Percentiles rank a stretch among this genome's conserved stretches.
phyloP scores from a whole-genome alignment of 53 echinoderm and acorn worm species.

The Apostichopus leukothele region DNA sequence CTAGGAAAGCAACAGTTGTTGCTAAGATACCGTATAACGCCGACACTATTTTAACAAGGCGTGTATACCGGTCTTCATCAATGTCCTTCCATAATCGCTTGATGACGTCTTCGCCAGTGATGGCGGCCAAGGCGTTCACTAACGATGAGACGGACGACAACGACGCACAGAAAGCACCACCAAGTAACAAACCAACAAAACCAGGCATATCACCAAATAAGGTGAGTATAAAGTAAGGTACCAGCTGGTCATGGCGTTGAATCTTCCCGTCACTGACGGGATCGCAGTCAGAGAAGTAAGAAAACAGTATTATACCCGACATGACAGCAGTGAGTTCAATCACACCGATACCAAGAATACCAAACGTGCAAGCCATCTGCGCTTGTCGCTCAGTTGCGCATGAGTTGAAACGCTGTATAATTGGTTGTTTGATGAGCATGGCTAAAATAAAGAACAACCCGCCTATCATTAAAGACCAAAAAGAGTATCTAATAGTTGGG shows the following conservation, averaged over 20 bases:
- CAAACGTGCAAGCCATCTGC: background rate
- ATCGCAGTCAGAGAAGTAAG: slow-evolving; percentile 27
- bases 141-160: background rate
- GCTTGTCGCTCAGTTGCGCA: background rate
- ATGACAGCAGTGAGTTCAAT: background rate
- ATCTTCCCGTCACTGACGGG: background rate
- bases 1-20: slow-evolving; percentile 9
- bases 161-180: slow-evolving; percentile 12
- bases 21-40: slow-evolving; percentile 7
- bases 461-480: slow-evolving; percentile 2
- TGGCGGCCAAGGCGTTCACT: slow-evolving; percentile 17
- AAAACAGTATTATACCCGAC: background rate
- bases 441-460: background rate
- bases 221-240: slow-evolving; percentile 7
- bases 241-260: background rate
- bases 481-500: slow-evolving; percentile 22
- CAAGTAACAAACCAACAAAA: background rate
- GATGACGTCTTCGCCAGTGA: slow-evolving; percentile 25
- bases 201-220: slow-evolving; percentile 15
- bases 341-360: background rate
- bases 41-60: background rate
- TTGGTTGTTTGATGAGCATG: slow-evolving; percentile 3
- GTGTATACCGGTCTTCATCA: background rate
- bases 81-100: slow-evolving; percentile 15
- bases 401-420: slow-evolving; percentile 1